phyloP scores from a whole-genome alignment of 2,113 vertebrate genomes.

The Xenopus laevis region DNA sequence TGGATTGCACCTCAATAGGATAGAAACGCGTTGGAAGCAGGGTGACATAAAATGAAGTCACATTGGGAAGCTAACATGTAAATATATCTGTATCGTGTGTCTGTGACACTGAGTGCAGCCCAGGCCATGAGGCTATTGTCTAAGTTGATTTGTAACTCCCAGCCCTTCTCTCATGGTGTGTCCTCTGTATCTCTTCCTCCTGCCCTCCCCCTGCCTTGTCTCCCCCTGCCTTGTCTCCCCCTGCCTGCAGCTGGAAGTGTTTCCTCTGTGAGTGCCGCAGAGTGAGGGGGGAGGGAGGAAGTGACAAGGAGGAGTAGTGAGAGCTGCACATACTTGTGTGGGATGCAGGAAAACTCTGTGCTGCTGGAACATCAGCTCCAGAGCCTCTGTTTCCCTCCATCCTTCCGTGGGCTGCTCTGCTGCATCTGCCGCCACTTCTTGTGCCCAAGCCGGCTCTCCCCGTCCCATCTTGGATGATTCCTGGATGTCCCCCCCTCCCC shows the following conservation, averaged over 20 bases:
- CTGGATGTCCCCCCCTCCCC: conserved; percentile 22
- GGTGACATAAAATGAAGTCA: too few species aligned
- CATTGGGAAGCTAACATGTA: too few species aligned
- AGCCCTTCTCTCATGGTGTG: neutral
- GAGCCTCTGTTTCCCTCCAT: neutral
- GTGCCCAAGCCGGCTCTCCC: too few species aligned
- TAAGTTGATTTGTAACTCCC: too few species aligned
- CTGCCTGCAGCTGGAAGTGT: conserved; percentile 42
- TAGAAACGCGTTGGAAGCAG: too few species aligned
- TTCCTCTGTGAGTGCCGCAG: conserved; percentile 39
- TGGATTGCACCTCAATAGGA: too few species aligned
- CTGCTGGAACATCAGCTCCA: conserved; percentile 1
- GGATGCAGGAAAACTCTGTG: conserved; percentile 31
- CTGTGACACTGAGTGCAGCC: too few species aligned
- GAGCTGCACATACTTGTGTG: conserved; percentile 25
- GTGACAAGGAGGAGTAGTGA: conserved; percentile 25
- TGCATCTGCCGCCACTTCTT: neutral
- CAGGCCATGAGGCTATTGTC: too few species aligned
- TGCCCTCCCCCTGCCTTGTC: neutral
- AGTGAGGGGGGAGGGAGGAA: conserved; percentile 33
- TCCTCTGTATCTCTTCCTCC: neutral
- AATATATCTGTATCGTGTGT: too few species aligned
- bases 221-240: neutral
- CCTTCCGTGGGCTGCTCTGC: neutral
- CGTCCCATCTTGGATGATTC: neutral